Base-by-base conservation (phyloP, 2,113 vertebrate species). In the Passer domesticus region DNA sequence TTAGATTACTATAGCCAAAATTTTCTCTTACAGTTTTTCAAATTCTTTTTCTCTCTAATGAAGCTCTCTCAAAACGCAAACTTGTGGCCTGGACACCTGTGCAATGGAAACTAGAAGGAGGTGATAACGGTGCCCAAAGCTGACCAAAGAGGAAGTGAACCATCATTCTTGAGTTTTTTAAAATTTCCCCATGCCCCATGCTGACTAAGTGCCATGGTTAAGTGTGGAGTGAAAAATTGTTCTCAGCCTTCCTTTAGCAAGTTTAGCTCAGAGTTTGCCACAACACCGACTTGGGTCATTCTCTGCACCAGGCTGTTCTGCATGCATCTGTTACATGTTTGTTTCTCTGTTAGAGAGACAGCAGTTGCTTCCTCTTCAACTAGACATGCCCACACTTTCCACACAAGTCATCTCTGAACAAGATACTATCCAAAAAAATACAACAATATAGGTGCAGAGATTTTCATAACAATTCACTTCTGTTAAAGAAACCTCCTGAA, bases 51-150 rank as follows among this genome's bases (percentile, higher is more conserved):
- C 22, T 39, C 56, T 91, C 84, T 90, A 85, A 88, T 77, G 58
- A 91, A 76, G 31, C 37, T 79, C 15, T 92, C 78, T 83, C 3
- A 7, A 83, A 64, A 91, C 8, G 53, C 49, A 77, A 85, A 70
- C 27, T 39, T 87, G 81, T 1, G 56, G 91, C 20, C 31, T 74
- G 14, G 33, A 94, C 93, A 96, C 94, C 94, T 96, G 94, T 7
- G 35, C 59, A 74, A 58, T 27, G 22, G 93, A 93, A 96, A 96
- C 90, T 47, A 86, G 68, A 88, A 96, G 58, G 83, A 83, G 39
- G 56, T 5, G 0, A 53, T 17, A 83, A 94, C n/a, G 2, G 7
- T 63, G 44, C 47, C 68, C 31, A 74, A 70, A 73, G 52, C 31
- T 31, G 8, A 92, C 68, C 39, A 77, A 93, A 53, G 44, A 92